phyloP scores from a whole-genome alignment of 2,797 vertebrate species.

The Platyrinchus mystaceus region DNA sequence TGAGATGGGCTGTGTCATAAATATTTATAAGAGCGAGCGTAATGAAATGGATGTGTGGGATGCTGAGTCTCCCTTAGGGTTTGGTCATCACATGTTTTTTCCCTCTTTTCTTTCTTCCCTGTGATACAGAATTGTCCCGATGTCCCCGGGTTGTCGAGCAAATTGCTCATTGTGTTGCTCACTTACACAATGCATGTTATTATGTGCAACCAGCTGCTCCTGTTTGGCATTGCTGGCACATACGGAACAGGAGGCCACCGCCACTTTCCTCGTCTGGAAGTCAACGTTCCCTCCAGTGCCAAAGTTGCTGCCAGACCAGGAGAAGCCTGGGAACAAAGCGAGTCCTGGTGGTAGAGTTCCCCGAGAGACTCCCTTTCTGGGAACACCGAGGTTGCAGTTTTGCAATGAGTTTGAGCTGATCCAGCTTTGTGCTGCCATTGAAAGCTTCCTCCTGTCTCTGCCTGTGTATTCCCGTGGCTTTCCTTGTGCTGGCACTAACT shows the following conservation, averaged over 20 bases:
- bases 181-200: constrained; percentile 67
- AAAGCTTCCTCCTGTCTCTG: neutral
- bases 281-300: neutral
- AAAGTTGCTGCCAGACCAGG: constrained; percentile 26
- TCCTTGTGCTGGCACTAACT: neutral
- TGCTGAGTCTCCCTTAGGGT: constrained; percentile 52
- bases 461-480: neutral
- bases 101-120: constrained; percentile 45
- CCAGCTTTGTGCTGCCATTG: neutral
- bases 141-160: constrained; percentile 66
- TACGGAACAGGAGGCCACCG: constrained; percentile 45
- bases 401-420: neutral
- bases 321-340: neutral
- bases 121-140: constrained; percentile 51
- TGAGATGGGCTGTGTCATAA: constrained; percentile 54
- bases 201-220: constrained; percentile 70
- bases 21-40: constrained; percentile 68
- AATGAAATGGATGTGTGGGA: constrained; percentile 66
- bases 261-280: constrained; percentile 13
- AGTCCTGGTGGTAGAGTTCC: neutral
- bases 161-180: constrained; percentile 69
- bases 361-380: neutral
- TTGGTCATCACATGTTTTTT: constrained; percentile 49
- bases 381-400: neutral
- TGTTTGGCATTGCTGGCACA: constrained; percentile 50